Evolutionary conservation across 1,140 invertebrate genomes (phyloP), one percentile per base, ranked within the genome.

Genomic region (Thalassaphorura encarpata): DNA sequence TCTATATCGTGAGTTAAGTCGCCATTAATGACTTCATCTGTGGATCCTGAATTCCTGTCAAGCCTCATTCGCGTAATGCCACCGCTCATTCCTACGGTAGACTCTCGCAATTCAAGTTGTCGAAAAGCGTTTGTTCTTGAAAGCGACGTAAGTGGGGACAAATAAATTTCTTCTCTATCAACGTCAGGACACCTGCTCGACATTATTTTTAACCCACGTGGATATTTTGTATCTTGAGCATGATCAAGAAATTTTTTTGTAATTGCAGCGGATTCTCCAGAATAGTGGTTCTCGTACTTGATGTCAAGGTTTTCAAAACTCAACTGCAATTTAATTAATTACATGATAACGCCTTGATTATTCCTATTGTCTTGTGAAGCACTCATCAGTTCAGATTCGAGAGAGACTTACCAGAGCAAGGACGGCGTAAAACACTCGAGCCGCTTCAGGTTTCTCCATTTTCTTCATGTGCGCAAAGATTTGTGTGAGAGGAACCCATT

Each of bases 121-220:
- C 59, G 54, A 33, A 61, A 61, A n/a, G 24, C 18, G 31, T 56
- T 36, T 0, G 49, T 57, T 1, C 43, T 24, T 11, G 54, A 56
- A 28, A 51, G 50, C 0, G 54, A 40, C 8, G 59, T 51, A 24
- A 60, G 28, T 3, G 61, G 49, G 2, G 61, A 28, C 1, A 63
- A 23, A n/a, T 49, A 60, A 4, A 63, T 43, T 51, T 63, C 61
- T 2, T 59, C 56, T 16, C 39, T 42, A 24, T 63, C 57, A 6
- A 54, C 39, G 50, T 63, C 61, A 1, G 61, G 61, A 40, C 61
- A 63, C 39, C 61, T 42, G 46, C 56, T 59, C 11, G 54, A 50
- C 46, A 56, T 46, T n/a, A 61, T 61, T 28, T 56, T 49, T 26
- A 41, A 36, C 13, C 55, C 54, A 4, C 42, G 31, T n/a, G 61